These are phyloP conservation scores for Reticulitermes speratus DNA, from an alignment of 1,140 invertebrate genomes.

Conservation along the genomic window DNA sequence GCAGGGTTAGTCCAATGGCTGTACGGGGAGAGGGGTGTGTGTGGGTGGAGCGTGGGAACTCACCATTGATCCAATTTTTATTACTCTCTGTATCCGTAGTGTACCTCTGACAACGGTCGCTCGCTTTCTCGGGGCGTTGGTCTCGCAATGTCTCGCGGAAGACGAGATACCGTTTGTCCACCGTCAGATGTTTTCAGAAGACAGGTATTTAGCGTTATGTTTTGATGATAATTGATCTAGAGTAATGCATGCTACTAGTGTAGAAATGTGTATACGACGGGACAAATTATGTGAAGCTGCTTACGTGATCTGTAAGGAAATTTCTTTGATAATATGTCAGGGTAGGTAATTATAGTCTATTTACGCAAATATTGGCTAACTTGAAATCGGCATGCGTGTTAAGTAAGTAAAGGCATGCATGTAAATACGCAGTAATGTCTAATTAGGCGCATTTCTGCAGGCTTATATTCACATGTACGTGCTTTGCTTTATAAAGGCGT, in stretches of 20 bases:
- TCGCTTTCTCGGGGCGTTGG: background rate
- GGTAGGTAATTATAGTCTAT: background rate
- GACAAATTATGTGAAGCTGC: background rate
- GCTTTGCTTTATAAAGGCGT: no score
- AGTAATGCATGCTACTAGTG: background rate
- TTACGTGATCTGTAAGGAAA: background rate
- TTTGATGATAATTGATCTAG: background rate
- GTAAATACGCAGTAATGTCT: background rate
- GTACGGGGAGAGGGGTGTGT: background rate
- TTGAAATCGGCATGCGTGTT: background rate
- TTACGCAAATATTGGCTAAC: background rate
- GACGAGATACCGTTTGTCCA: background rate
- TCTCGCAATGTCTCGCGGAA: conserved; percentile 6
- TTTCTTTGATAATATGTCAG: background rate
- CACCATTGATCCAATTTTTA: background rate
- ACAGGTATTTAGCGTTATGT: conserved; percentile 10
- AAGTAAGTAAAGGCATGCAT: background rate
- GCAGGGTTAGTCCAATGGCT: background rate
- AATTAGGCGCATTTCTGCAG: background rate
- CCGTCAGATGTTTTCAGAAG: conserved; percentile 8
- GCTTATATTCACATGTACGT: background rate
- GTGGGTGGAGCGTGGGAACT: conserved; percentile 10
- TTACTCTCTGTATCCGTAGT: background rate
- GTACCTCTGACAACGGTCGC: background rate
- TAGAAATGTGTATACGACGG: background rate